Conservation (phyloP, 2,888 invertebrate genomes). For the Cyrtodaria siliqua region DNA sequence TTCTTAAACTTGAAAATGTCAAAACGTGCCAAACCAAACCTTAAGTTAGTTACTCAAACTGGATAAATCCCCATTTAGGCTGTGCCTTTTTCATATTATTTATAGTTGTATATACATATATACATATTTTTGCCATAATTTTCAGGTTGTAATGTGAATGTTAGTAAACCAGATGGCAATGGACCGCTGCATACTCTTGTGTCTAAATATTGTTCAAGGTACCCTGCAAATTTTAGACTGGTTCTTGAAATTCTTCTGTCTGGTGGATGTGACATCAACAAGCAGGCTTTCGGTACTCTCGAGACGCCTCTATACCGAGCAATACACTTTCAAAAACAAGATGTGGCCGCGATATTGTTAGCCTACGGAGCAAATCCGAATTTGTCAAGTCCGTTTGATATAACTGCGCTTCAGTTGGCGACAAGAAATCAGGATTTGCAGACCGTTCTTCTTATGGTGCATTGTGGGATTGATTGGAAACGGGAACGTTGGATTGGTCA, state of each 20-base stretch:
- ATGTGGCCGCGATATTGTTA: constrained; percentile 61
- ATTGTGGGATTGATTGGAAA: constrained; percentile 65
- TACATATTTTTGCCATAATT: background rate
- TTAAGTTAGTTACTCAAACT: too few species aligned
- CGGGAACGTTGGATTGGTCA: constrained; percentile 63
- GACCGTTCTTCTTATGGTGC: constrained; percentile 52
- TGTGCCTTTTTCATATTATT: too few species aligned
- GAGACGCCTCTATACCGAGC: constrained; percentile 73
- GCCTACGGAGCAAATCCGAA: constrained; percentile 71
- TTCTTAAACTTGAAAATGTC: too few species aligned
- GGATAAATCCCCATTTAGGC: too few species aligned
- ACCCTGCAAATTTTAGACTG: constrained; percentile 44
- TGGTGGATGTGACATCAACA: constrained; percentile 62
- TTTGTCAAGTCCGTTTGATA: constrained; percentile 71
- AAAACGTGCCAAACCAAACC: too few species aligned
- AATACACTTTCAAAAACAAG: constrained; percentile 60
- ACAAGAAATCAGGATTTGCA: constrained; percentile 40
- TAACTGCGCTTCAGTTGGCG: constrained; percentile 67
- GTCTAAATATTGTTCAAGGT: constrained; percentile 35
- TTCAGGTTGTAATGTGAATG: constrained; percentile 69
- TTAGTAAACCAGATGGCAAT: constrained; percentile 53
- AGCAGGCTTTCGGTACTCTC: constrained; percentile 60
- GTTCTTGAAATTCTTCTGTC: constrained; percentile 55
- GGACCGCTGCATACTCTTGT: constrained; percentile 67
- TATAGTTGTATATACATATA: too few species aligned